Evolutionary conservation across 1,140 invertebrate species (phyloP), one percentile per base, ranked within the genome.

Genomic region (Phenacoccus solenopsis): DNA sequence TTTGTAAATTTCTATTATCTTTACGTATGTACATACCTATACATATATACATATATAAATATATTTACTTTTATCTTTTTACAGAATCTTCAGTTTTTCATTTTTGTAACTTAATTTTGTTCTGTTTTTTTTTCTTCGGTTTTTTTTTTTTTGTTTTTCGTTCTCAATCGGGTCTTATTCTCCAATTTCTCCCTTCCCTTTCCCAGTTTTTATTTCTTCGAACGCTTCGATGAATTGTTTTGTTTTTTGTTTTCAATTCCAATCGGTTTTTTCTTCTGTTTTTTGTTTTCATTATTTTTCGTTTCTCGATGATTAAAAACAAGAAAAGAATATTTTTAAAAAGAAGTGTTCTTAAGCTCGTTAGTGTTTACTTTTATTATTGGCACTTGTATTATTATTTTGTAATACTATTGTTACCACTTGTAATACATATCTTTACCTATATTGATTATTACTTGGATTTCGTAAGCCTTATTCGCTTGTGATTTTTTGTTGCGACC

Each of bases 41-140:
- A 49, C 38, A 49, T 49, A 49, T 49, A 49, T 49, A 49, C 38
- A 49, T 49, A 49, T 49, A 49, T 49, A 49, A 49, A 49, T 49
- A 49, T 49, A 49, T 49, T 49, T 49, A 49, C 38, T 49, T 49
- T 49, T 49, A 49, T 49, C 38, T 49, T 49, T 49, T 49, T 49
- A 49, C 38, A 49, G 38, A 49, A 49, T 49, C 38, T 49, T 49
- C 38, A 49, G 38, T 49, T 49, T 49, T 49, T 49, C 38, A 49
- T 49, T 49, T 49, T 49, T 49, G 38, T 49, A 49, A 49, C 38
- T 49, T 49, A 16, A 49, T 49, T 49, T 49, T 49, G 38, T 49
- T 49, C 38, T 49, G 5, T 32, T 32, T 49, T 49, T 49, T 49
- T 16, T 49, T n/a, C 20, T n/a, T 49, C 38, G n/a, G n/a, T 49